Evolutionary conservation across 2,888 invertebrate species (phyloP), one percentile per base, ranked within the genome.

Genomic region (Andrena haemorrhoa): DNA sequence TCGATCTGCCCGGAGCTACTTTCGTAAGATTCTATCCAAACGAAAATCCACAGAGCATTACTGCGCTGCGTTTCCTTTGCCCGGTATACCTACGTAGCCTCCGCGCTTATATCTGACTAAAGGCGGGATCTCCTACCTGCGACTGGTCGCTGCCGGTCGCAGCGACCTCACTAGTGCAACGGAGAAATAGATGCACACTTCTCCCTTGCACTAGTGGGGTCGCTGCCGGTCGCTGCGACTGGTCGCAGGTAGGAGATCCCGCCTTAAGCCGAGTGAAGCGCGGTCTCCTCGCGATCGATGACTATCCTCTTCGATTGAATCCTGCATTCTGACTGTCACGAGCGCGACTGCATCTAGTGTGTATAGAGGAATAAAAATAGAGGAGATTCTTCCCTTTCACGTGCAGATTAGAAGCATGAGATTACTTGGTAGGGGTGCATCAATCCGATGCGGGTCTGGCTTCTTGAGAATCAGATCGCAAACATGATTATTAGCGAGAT

Each of bases 1-100:
- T 87, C 82, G 87, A 87, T 87, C 83, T 83, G 75, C 63, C 51
- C 63, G 65, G 53, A 85, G 80, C 73, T 72, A 82, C 76, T 84
- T 85, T 79, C 82, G 10, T 79, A 75, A 79, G 81, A 85, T 87
- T 85, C 76, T 75, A 72, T 85, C 71, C 75, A 65, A 84, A 77
- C 79, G 64, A 82, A 85, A 84, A 86, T 78, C 82, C 86, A 70
- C 75, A 63, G 31, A 69, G 63, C 73, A 70, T 65, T 41, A 41
- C 31, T 23, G 58, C 68, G 29, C 29, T 41, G 20, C 71, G 51
- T 71, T 71, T 26, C 65, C 16, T 12, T 8, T 31, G 51, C 66
- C 16, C 23, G 41, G 66, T 75, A 76, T 20, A 41, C 65, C 47
- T 76, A 60, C 65, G 53, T 76, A 60, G 51, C 71, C 51, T 12